Base-by-base conservation (phyloP, 2,113 vertebrate species). In the Salvator merianae region DNA sequence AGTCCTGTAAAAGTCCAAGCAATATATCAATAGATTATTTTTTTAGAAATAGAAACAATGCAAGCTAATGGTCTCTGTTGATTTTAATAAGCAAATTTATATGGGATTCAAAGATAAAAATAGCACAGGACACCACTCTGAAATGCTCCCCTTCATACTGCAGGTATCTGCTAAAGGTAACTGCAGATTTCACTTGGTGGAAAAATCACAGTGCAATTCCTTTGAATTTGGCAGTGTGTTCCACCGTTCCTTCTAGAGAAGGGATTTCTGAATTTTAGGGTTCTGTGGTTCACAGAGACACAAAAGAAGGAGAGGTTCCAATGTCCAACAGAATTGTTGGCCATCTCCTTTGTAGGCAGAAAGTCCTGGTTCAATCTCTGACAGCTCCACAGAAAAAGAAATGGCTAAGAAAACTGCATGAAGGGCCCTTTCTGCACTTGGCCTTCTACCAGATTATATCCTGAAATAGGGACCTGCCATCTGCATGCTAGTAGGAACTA, bases 11-110 rank as follows among this genome's bases (percentile, higher is more conserved):
- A 97, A 96, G 95, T 95, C 91, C 93, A 91, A 93, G 95, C 94
- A 90, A 91, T 96, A 95, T 96, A 97, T 97, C 96, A 97, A 96
- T 95, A 94, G 95, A 94, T 95, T 96, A 95, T 96, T 96, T 95
- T 55, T 55, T 55, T 55, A 55, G 16, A 95, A 94, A 96, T 95
- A 93, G 95, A 94, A 94, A 94, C 92, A 93, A 89, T 92, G 94
- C 93, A 53, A 87, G 93, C 95, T 96, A 97, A 97, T 96, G 95
- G 96, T 94, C 89, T 92, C 91, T 96, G 96, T 96, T 95, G 96
- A 96, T 97, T 97, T 96, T 96, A 97, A 97, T 97, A 97, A 97
- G 91, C 89, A 70, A 93, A 95, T 96, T 93, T 95, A 94, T 94
- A 94, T 86, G 90, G 90, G 91, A 93, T 91, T 92, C 91, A 80